These are phyloP conservation scores for Acipenser ruthenus DNA, from an alignment of 2,797 vertebrate genomes.

Conservation along the genomic window DNA sequence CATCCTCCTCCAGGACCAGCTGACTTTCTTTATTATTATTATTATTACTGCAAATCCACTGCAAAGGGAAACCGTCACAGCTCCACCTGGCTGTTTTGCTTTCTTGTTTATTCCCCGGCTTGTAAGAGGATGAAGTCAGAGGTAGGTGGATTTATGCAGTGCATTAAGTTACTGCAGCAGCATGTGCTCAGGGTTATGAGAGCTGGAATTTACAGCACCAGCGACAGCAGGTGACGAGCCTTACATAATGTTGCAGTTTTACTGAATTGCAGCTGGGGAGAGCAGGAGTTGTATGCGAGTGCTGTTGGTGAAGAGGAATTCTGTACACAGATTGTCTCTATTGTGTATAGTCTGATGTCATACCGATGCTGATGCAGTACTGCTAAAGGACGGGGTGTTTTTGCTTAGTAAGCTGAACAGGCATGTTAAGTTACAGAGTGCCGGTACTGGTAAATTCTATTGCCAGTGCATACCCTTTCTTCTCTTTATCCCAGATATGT, in stretches of 20 bases:
- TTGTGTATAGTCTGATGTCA: conserved; percentile 48
- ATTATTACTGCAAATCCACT: conserved; percentile 22
- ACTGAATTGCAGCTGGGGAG: conserved; percentile 36
- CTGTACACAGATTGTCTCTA: conserved; percentile 20
- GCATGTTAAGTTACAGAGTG: conserved; percentile 34
- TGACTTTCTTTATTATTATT: conserved; percentile 5
- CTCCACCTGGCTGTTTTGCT: conserved; percentile 24
- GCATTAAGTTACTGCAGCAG: conserved; percentile 52
- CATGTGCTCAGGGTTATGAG: conserved; percentile 27
- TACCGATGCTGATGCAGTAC: conserved; percentile 35
- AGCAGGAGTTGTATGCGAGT: background rate
- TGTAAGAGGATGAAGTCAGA: conserved; percentile 44
- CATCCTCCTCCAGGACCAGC: conserved; percentile 36
- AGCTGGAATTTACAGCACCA: conserved; percentile 28
- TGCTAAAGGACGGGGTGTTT: conserved; percentile 30
- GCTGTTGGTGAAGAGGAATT: conserved; percentile 11
- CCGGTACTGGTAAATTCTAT: conserved; percentile 14
- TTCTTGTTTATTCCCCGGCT: conserved; percentile 28
- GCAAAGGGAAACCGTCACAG: conserved; percentile 21
- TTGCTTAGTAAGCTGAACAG: conserved; percentile 31
- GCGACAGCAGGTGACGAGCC: conserved; percentile 30
- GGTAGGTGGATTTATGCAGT: conserved; percentile 57
- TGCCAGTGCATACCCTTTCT: background rate
- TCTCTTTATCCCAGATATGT: background rate
- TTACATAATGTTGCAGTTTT: too few relatives aligned